Evolutionary conservation across 2,888 invertebrate species (phyloP), one percentile per base, ranked within the genome.

Genomic region (Spilosoma lubricipeda): DNA sequence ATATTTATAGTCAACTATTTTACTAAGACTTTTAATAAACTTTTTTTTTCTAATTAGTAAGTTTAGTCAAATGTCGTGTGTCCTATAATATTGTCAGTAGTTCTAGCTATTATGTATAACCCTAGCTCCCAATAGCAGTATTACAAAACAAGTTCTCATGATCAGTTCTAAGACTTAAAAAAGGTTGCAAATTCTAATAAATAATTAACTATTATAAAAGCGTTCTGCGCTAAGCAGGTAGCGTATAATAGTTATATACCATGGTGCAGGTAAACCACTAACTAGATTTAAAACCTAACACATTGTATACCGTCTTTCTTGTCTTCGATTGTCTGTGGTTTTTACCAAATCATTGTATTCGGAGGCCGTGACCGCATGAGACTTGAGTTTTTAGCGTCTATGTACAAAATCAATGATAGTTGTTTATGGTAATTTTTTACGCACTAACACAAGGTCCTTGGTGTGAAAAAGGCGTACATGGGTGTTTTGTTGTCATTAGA

Each of bases 301-400:
- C 56, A 67, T 23, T 48, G 70, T 74, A 67, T 64, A 36, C 33
- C 67, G 76, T 71, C 75, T 72, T 71, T 70, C 11, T 48, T 42
- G 69, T 39, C 59, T 77, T 77, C 52, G 70, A 77, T 79, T 77
- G 80, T 79, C 78, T 67, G 70, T 66, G 27, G 77, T 84, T 85
- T 85, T 84, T 85, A 75, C 64, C 39, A 56, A 70, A 48, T 48
- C 77, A 85, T 85, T 85, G 86, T 85, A 77, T 81, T 68, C 68
- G 45, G 36, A 65, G 70, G 69, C 85, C 83, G 66, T 85, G 84
- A 76, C 85, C 67, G 64, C 56, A 76, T 77, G 76, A 63, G 79
- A 75, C 79, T 77, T 59, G 36, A 70, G 42, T 78, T 82, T 81
- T 85, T 77, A 70, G 65, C 66, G 67, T 78, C 72, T 75, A 64